A percentile compares a stretch with the other conserved stretches of the same genome.
phyloP scores from a whole-genome alignment of 92 coral and sea anemone species.

The Palythoa heliodiscus region DNA sequence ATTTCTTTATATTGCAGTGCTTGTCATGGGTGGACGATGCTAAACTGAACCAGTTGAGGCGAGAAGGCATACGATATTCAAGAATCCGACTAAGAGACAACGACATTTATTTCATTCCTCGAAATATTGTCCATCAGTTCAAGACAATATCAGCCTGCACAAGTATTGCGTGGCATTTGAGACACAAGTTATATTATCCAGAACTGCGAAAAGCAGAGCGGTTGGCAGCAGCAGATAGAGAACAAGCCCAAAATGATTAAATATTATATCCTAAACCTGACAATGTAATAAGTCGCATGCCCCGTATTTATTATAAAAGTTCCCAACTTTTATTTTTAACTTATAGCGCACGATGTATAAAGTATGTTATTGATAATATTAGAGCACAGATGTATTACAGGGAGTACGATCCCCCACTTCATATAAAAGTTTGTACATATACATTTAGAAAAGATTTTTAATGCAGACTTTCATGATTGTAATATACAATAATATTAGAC shows the following conservation, averaged over 20 bases:
- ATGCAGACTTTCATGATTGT: conserved; percentile 1
- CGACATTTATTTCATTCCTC: conserved; percentile 97
- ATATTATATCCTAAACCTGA: neutral
- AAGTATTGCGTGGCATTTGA: conserved; percentile 98
- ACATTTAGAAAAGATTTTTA: conserved; percentile 37
- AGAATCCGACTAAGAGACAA: conserved; percentile 84
- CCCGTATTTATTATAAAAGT: conserved; percentile 13
- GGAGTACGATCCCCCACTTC: neutral
- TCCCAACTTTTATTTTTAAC: conserved; percentile 16
- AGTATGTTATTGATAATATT: conserved; percentile 19
- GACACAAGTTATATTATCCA: conserved; percentile 92
- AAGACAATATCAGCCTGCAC: conserved; percentile 93
- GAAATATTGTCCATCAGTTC: conserved; percentile 95
- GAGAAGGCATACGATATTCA: conserved; percentile 91
- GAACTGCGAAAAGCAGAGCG: conserved; percentile 48
- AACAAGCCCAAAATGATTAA: conserved; percentile 2
- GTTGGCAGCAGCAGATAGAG: conserved; percentile 4
- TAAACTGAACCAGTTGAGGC: conserved; percentile 88
- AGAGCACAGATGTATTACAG: neutral
- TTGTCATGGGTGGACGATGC: conserved; percentile 98
- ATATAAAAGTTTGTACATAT: conserved; percentile 25
- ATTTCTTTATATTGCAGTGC: conserved; percentile 63
- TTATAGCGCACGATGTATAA: conserved; percentile 18
- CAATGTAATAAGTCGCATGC: neutral
- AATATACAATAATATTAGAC: neutral